phyloP scores from a whole-genome alignment of 2,888 invertebrate genomes.

The Suillia variegata region DNA sequence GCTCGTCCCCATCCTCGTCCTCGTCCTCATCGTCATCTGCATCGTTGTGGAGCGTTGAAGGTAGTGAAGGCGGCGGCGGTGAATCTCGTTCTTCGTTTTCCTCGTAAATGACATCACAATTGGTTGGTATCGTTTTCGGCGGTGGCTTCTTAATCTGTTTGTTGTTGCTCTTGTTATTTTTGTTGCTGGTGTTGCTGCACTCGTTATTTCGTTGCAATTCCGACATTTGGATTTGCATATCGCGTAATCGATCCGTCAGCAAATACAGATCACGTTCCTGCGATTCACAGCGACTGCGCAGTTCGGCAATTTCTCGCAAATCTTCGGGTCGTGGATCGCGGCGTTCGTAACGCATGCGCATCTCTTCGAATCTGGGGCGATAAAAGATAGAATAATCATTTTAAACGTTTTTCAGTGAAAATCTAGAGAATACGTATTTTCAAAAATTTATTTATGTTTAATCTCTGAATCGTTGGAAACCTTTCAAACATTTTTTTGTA shows the following conservation, averaged over 20 bases:
- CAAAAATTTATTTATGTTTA: too few relatives aligned
- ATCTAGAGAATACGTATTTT: too few relatives aligned
- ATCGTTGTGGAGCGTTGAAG: conserved; percentile 13
- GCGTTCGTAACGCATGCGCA: conserved; percentile 65
- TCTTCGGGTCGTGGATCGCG: conserved; percentile 66
- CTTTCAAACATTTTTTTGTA: too few relatives aligned
- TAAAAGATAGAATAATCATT: background rate
- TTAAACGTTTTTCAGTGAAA: background rate
- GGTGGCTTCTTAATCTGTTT: conserved; percentile 55
- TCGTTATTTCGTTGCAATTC: conserved; percentile 46
- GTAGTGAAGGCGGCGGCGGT: conserved; percentile 37
- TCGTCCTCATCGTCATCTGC: conserved; percentile 18
- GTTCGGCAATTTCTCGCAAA: conserved; percentile 64
- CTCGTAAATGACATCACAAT: conserved; percentile 61
- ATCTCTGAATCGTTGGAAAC: too few relatives aligned
- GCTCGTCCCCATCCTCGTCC: conserved; percentile 22
- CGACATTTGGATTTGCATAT: conserved; percentile 64
- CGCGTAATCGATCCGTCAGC: conserved; percentile 66
- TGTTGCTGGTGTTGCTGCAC: conserved; percentile 12
- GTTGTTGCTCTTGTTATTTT: conserved; percentile 18
- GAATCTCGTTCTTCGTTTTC: conserved; percentile 57
- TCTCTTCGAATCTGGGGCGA: conserved; percentile 65
- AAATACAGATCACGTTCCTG: conserved; percentile 66
- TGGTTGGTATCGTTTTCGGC: conserved; percentile 57
- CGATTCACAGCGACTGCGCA: conserved; percentile 65